These are phyloP conservation scores for Lytechinus variegatus DNA, from an alignment of 35 echinoderm and acorn worm genomes.

Conservation along the genomic window DNA sequence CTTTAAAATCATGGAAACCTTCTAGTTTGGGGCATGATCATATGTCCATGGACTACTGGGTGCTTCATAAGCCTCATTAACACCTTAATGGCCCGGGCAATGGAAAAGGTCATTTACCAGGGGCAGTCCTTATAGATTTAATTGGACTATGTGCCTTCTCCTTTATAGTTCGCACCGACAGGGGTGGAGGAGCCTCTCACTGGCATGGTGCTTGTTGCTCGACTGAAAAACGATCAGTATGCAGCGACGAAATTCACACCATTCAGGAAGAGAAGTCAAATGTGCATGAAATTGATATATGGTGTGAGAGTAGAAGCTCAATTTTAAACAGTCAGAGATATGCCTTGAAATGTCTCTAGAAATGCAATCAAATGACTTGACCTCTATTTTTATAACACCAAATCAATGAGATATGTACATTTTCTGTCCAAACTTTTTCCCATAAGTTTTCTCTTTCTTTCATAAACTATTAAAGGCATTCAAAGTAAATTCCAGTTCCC, in stretches of 20 bases:
- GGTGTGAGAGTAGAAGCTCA: no score
- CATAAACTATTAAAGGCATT: no score
- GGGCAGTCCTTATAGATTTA: background rate
- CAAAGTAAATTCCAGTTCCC: no score
- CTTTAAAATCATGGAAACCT: background rate
- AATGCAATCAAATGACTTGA: no score
- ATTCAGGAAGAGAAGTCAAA: no score
- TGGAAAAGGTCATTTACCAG: background rate
- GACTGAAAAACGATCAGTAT: background rate
- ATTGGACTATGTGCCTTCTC: background rate
- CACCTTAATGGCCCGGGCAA: background rate
- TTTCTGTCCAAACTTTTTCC: no score
- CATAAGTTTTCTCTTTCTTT: no score
- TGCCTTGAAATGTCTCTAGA: no score
- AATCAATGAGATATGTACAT: no score
- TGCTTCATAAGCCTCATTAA: background rate
- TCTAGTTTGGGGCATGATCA: background rate
- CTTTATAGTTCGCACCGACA: background rate
- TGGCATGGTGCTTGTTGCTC: background rate
- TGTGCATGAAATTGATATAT: no score
- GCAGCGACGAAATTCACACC: background rate
- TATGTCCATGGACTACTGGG: background rate
- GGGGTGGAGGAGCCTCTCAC: background rate
- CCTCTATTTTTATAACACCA: no score
- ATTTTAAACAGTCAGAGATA: no score